Conservation (phyloP, 35 echinoderm and acorn worm genomes). For the Patiria miniata region DNA sequence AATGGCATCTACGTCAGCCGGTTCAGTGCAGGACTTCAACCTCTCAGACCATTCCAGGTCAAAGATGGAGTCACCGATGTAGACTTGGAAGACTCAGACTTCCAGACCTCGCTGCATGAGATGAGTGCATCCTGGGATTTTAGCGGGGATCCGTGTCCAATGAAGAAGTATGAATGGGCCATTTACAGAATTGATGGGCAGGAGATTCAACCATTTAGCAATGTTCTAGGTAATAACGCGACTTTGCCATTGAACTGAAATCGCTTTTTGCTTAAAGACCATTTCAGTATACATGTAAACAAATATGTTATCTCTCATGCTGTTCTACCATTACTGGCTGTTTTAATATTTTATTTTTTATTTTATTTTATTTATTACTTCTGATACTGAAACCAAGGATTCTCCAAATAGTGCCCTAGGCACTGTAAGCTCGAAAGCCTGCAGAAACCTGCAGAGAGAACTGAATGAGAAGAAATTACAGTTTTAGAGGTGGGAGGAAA, state of each 20-base stretch:
- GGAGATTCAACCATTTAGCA: conserved; percentile 16
- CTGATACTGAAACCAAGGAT: no score
- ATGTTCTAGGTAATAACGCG: conserved; percentile 40
- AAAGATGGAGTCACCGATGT: conserved; percentile 27
- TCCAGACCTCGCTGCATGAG: conserved; percentile 5
- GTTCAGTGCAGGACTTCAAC: conserved; percentile 31
- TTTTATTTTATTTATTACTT: no score
- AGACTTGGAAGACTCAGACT: conserved; percentile 34
- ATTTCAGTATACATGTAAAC: no score
- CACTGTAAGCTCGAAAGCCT: no score
- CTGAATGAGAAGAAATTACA: no score
- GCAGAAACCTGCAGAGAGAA: no score
- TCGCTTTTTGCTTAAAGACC: no score
- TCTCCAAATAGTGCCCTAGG: no score
- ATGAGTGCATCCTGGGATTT: conserved; percentile 57
- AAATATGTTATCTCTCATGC: no score
- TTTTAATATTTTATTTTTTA: no score
- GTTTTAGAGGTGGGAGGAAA: no score
- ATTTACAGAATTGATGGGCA: conserved; percentile 50
- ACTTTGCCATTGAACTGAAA: not conserved
- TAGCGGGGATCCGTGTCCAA: conserved; percentile 62
- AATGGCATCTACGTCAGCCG: conserved; percentile 44
- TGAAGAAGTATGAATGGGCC: conserved; percentile 56
- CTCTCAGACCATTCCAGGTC: conserved; percentile 5
- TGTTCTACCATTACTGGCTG: no score